Evolutionary conservation across 2,888 invertebrate species (phyloP).

Genomic region (Hybos culiciformis): DNA sequence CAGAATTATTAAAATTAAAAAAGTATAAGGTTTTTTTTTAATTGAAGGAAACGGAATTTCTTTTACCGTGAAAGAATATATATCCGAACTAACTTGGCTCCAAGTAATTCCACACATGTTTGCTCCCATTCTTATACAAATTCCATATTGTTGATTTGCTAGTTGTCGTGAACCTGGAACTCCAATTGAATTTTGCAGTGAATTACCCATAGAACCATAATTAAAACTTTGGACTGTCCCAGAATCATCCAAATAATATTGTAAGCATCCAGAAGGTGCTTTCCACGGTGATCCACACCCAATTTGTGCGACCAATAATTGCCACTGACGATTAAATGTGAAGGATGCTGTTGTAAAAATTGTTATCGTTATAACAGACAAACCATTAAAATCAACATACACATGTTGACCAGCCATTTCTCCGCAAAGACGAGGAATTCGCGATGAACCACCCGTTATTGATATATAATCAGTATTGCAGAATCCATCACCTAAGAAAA

Average conservation of each 20-base stretch:
- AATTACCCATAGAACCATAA: conserved; percentile 50
- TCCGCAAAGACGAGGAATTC: conserved; percentile 60
- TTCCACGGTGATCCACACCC: conserved; percentile 53
- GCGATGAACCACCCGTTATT: conserved; percentile 53
- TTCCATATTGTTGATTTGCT: conserved; percentile 58
- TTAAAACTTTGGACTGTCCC: conserved; percentile 64
- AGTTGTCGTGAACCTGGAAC: conserved; percentile 54
- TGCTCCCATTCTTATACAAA: conserved; percentile 58
- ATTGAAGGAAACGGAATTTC: too few relatives aligned
- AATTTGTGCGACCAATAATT: conserved; percentile 57
- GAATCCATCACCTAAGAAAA: too few relatives aligned
- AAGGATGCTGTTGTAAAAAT: conserved; percentile 48
- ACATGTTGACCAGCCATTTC: conserved; percentile 68
- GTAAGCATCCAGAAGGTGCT: conserved; percentile 68
- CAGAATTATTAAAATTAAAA: too few relatives aligned
- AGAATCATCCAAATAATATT: conserved; percentile 49
- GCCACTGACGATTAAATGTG: conserved; percentile 56
- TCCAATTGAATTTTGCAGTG: conserved; percentile 40
- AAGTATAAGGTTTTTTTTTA: too few relatives aligned
- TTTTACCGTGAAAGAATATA: conserved; percentile 55
- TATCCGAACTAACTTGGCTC: conserved; percentile 40
- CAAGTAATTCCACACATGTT: conserved; percentile 62
- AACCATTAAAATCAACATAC: conserved; percentile 59
- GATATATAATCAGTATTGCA: conserved; percentile 58
- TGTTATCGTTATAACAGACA: conserved; percentile 50